Conservation (phyloP, 2,888 invertebrate species). For the Dryadula phaetusa region DNA sequence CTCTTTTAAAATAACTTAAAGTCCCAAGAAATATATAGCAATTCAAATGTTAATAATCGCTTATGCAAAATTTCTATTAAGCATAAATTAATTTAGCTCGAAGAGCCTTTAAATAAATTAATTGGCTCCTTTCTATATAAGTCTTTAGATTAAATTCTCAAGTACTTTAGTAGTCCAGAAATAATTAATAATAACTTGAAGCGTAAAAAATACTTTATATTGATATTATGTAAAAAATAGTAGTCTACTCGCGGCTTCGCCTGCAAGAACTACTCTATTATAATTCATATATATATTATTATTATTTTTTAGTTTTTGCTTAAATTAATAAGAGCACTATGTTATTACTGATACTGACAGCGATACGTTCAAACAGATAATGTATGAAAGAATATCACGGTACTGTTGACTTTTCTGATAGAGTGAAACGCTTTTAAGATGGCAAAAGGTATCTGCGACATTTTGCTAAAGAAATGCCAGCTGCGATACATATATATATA, state of each 20-base stretch:
- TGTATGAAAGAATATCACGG: no score
- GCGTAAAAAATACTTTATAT: neutral
- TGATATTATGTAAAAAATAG: neutral
- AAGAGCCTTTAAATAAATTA: conserved; percentile 32
- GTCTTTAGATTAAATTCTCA: neutral
- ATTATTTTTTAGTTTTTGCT: no score
- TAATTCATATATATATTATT: no score
- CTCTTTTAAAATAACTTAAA: conserved; percentile 8
- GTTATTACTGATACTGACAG: no score
- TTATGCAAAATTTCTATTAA: conserved; percentile 22
- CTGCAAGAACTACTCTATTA: no score
- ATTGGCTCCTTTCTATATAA: conserved; percentile 26
- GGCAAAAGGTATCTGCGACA: no score
- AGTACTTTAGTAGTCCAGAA: neutral
- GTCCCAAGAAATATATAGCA: conserved; percentile 4
- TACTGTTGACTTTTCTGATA: no score
- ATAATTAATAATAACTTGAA: neutral
- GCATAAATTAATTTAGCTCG: conserved; percentile 36
- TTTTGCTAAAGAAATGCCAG: no score
- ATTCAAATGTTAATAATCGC: conserved; percentile 21
- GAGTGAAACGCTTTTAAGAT: no score
- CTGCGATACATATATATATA: no score
- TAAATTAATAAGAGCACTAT: no score
- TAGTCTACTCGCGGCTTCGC: neutral
- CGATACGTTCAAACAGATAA: no score